Evolutionary conservation across 2,797 vertebrate genomes (phyloP).

Genomic region (Semotilus atromaculatus): DNA sequence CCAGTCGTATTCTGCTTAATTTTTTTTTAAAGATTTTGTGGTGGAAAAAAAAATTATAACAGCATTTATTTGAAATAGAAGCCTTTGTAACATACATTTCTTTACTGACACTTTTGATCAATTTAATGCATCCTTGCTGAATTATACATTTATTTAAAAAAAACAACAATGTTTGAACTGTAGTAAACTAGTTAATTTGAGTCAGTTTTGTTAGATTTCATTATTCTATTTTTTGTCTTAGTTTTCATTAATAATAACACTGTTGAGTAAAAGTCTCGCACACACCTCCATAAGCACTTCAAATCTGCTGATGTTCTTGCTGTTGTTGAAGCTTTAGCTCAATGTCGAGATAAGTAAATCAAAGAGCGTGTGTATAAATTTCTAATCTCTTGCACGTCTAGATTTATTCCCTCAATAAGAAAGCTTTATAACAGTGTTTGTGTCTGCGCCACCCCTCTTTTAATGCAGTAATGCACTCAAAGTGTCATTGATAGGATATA

Average conservation of each 20-base stretch:
- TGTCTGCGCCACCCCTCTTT: constrained; percentile 39
- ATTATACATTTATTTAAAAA: background rate
- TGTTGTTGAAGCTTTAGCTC: constrained; percentile 18
- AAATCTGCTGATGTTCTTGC: constrained; percentile 10
- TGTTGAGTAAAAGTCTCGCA: background rate
- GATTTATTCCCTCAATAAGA: constrained; percentile 50
- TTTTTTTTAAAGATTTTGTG: no score
- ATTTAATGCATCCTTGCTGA: background rate
- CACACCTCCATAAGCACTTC: background rate
- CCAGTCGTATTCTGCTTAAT: no score
- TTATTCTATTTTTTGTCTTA: background rate
- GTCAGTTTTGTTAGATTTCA: background rate
- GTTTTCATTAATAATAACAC: background rate
- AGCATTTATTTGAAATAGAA: background rate
- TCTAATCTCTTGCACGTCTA: constrained; percentile 35
- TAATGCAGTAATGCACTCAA: constrained; percentile 53
- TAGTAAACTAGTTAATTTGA: background rate
- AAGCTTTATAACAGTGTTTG: constrained; percentile 48
- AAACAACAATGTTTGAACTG: fast-evolving
- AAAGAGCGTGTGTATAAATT: constrained; percentile 39
- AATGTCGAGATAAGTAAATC: constrained; percentile 31
- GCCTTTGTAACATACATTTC: no score
- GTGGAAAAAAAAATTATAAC: no score
- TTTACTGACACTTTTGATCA: background rate
- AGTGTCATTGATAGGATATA: constrained; percentile 55